Evolutionary conservation across 2,113 vertebrate species (phyloP), one percentile per base, ranked within the genome.

Genomic region (Marmota monax): DNA sequence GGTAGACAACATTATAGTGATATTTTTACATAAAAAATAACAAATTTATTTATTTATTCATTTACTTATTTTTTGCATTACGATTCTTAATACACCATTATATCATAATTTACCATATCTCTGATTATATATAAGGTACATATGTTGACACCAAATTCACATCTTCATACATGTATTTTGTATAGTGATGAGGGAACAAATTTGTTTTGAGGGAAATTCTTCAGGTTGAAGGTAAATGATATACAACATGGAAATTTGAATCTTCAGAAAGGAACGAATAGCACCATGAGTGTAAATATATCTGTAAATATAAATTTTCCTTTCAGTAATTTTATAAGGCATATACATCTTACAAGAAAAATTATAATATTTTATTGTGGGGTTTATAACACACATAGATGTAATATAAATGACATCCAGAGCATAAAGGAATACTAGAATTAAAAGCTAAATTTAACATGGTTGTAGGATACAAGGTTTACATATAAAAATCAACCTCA

Each of bases 231-330:
- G 23, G 23, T 6, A 95, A 84, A 51, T 51, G 39, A 73, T 65
- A 73, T 65, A 85, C 8, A 25, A 45, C 18, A 51, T 53, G 29
- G 27, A 56, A 85, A n/a, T 45, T 73, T 86, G 61, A 79, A 73
- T 74, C 7, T 80, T 86, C 42, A 85, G 5, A 80, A 74, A 82
- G 39, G 27, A 90, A 73, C 53, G 84, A 92, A 90, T 32, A 80
- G 10, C 7, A 48, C 2, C 10, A n/a, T 8, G 58, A 37, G 70
- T 18, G 27, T 6, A 90, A 56, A 56, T 65, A 70, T 16, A 6
- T 84, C 25, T 84, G 7, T n/a, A 90, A 89, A 90, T 37, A 39
- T 58, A 82, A 90, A 37, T 90, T 89, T 72, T 45, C 61, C 25
- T 90, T 29, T 92, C 70, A 73, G 39, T 79, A 91, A 78, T 14